Percentiles rank a stretch among this genome's conserved stretches.
Conservation (phyloP, 2,888 invertebrate species). For the Nomada fucata region DNA sequence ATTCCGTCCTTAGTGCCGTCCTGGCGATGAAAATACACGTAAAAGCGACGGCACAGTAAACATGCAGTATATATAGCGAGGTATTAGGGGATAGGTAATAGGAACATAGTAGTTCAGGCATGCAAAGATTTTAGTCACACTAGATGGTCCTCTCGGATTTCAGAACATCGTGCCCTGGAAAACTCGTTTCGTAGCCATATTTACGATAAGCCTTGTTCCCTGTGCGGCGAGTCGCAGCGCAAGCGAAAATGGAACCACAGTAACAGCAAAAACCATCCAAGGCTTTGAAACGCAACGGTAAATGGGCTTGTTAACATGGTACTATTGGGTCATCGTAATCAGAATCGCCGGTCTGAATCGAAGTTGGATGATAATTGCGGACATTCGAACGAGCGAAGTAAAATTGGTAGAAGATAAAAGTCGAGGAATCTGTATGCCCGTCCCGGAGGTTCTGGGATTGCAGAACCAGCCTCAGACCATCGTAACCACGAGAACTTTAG, state of each 20-base stretch:
- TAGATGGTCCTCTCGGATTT: conserved; percentile 52
- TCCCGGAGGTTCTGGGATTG: no score
- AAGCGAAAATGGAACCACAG: conserved; percentile 5
- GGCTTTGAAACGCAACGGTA: conserved; percentile 16
- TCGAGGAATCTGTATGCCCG: no score
- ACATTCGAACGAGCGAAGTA: not conserved
- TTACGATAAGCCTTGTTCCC: conserved; percentile 42
- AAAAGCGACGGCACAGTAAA: conserved; percentile 14
- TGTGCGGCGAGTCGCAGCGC: not conserved
- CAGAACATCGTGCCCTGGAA: conserved; percentile 19
- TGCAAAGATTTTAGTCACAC: conserved; percentile 57
- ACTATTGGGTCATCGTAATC: conserved; percentile 5
- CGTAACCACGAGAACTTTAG: no score
- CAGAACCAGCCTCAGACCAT: no score
- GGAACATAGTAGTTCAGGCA: conserved; percentile 25
- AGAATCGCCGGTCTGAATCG: not conserved
- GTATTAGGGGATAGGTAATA: not conserved
- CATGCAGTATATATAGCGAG: not conserved
- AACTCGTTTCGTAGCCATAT: conserved; percentile 58
- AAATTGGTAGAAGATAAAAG: not conserved
- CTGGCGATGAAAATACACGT: conserved; percentile 6
- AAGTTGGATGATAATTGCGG: not conserved
- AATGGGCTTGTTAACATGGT: conserved; percentile 19
- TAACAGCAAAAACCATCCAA: not conserved
- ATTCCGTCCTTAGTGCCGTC: conserved; percentile 5